Base-by-base conservation (phyloP, 2,113 vertebrate genomes). In the Syngnathus typhle region DNA sequence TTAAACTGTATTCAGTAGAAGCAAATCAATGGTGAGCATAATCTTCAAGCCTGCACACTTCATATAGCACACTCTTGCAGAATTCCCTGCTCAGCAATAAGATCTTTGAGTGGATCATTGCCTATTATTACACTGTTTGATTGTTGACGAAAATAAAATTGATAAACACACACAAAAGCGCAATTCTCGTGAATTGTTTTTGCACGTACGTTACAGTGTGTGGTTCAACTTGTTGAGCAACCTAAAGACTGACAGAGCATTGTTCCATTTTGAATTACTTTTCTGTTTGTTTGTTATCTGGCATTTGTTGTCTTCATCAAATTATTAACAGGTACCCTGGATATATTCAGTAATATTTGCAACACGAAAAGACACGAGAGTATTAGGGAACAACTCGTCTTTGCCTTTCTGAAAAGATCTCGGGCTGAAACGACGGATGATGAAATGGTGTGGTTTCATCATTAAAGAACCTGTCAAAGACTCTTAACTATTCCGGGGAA, bases 31-130 rank as follows among this genome's bases (percentile, higher is more conserved):
- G 59, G 46, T 70, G 64, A 54, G 61, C 65, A 62, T 73, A 54
- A 78, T 74, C 65, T 76, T 64, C 66, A 65, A 69, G 62, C 68
- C 58, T 61, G 38, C 58, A 44, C 68, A 55, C 69, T 72, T 61
- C 65, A 36, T 27, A 46, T 67, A 49, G 21, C 55, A 66, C 62
- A 67, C 66, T 52, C 37, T 21, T 56, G 38, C 21, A 75, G 39
- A 63, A 70, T 64, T 74, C 73, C 74, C 79, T 70, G 58, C 68
- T 75, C 68, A 66, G 70, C 65, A 77, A 73, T 71, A 64, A 78
- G 62, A 64, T 59, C 44, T 71, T 72, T 82, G 54, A 47, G 49
- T 69, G 76, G 74, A 80, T 80, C 77, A 60, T 68, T 77, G 70
- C 65, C 72, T 65, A 64, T 75, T 75, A 63, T 70, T 75, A 72